Conservation (phyloP, 1,140 invertebrate species). For the Atta texana region DNA sequence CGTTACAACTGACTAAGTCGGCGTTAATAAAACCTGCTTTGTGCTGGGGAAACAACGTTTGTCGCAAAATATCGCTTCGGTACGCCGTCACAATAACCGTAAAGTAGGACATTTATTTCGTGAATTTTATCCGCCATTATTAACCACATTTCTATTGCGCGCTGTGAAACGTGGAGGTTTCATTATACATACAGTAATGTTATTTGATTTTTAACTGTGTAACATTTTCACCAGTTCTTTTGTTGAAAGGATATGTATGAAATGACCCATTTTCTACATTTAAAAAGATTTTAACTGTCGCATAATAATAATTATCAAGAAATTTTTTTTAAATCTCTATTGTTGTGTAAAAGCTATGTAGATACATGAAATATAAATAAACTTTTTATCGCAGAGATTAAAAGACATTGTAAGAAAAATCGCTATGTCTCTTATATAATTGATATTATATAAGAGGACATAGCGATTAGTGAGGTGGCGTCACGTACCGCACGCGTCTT, state of each 20-base stretch:
- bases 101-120: conserved; percentile 26
- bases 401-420: conserved; percentile 16
- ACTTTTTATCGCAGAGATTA: not conserved
- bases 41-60: not conserved
- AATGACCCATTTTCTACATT: not conserved
- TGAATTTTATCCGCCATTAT: conserved; percentile 40
- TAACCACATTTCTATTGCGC: conserved; percentile 16
- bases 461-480: not conserved
- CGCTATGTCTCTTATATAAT: too few species aligned
- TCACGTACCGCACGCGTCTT: not conserved
- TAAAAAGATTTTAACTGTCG: not conserved
- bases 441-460: not conserved
- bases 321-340: not conserved
- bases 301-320: not conserved
- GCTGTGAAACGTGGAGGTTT: not conserved
- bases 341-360: too few species aligned
- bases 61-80: conserved; percentile 12
- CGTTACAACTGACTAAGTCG: conserved; percentile 24
- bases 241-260: not conserved
- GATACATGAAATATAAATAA: not conserved
- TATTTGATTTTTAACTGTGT: conserved; percentile 28
- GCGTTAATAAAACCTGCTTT: conserved; percentile 42
- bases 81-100: conserved; percentile 2
- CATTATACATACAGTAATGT: not conserved
- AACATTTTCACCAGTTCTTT: not conserved